Conservation (phyloP, 2,113 vertebrate genomes). For the Amazona guildingii region DNA sequence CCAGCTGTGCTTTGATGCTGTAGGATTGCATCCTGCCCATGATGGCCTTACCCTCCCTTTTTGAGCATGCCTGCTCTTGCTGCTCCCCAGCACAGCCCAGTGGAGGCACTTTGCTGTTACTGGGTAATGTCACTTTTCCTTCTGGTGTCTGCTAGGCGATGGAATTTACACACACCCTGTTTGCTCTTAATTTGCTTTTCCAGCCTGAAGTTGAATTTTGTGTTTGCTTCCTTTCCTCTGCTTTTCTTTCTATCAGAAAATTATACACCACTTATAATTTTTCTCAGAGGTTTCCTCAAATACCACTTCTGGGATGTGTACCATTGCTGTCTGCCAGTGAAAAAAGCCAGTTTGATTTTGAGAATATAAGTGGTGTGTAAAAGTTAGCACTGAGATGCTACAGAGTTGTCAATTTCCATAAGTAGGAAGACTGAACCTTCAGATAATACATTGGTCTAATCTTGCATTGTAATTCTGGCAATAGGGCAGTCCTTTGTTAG, state of each 20-base stretch:
- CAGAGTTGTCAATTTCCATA: rapidly evolving
- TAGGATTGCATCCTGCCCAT: background rate
- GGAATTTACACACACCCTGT: background rate
- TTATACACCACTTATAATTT: background rate
- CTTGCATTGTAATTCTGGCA: background rate
- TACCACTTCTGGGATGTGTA: background rate
- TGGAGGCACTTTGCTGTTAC: background rate
- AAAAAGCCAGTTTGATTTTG: background rate
- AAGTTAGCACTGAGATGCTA: background rate
- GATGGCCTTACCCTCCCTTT: background rate
- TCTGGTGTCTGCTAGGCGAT: too few relatives aligned
- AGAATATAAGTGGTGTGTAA: background rate
- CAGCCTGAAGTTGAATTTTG: background rate
- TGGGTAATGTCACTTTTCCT: background rate
- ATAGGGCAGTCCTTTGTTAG: background rate
- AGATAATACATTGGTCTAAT: background rate
- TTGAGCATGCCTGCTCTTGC: background rate
- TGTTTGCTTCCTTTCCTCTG: background rate
- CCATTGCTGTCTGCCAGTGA: background rate
- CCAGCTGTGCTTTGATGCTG: background rate
- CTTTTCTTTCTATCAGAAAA: background rate
- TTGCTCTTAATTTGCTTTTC: background rate
- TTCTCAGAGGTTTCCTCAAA: background rate
- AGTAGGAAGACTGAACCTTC: background rate
- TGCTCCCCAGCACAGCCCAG: background rate